Base-by-base conservation (phyloP, 2,888 invertebrate genomes). In the Philereme transversata region DNA sequence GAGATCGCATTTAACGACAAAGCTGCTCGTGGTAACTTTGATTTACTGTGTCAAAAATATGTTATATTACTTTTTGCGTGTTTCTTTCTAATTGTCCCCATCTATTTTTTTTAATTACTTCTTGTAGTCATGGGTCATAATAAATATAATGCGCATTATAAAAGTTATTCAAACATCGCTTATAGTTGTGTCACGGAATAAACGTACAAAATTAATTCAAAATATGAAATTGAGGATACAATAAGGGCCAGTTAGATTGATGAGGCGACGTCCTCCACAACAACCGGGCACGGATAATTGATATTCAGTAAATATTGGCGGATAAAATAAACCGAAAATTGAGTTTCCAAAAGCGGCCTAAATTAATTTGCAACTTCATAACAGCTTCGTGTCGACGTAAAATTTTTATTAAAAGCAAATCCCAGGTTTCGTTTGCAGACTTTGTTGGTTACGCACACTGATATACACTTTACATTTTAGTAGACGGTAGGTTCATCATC, bases 311-410 rank as follows among this genome's bases (percentile, higher is more conserved):
- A 91, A 90, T 89, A 90, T 90, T 90, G 88, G 84, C 82, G 86
- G 84, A 88, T 87, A 86, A 88, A 90, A 90, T 88, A 87, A 86
- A 88, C 85, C 79, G 85, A 83, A 90, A 90, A 90, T 90, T 90
- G 88, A 89, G 90, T 91, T 91, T 82, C 81, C 85, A 80, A 84
- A 86, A 87, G 83, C 84, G 78, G 83, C 79, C 87, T 86, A 88
- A 90, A 90, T 91, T 90, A 91, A 91, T 90, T 91, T 90, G 86
- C 82, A 89, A 90, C 86, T 90, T 88, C 84, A 86, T 87, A 90
- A 87, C 87, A 81, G 84, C 80, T 79, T 82, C 78, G 87, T 81
- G 84, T 81, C 79, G 81, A 78, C 80, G 82, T 83, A 81, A 78
- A 77, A 73, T 81, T 87, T 88, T 89, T 88, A 87, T 87, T 86